Conservation (phyloP, 2,888 invertebrate species). For the Acrobasis suavella region DNA sequence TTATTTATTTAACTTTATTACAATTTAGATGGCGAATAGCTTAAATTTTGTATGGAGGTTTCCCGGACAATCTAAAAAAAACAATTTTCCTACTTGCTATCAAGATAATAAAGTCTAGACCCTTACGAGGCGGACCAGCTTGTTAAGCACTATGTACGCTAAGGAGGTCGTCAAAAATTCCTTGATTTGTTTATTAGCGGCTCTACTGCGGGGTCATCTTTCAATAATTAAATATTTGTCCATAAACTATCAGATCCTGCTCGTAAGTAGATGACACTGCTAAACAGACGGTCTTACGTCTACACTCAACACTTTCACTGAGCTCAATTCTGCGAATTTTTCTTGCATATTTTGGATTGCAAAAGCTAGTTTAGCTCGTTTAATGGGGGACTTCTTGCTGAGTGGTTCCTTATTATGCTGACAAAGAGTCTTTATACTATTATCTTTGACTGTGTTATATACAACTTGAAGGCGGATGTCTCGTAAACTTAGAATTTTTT, state of each 20-base stretch:
- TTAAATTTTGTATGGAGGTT: too few relatives aligned
- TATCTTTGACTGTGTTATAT: neutral
- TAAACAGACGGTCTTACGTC: constrained; percentile 3
- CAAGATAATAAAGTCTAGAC: too few relatives aligned
- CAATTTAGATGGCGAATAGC: too few relatives aligned
- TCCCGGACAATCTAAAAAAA: too few relatives aligned
- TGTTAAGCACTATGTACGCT: too few relatives aligned
- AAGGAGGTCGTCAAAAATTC: too few relatives aligned
- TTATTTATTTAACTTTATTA: too few relatives aligned
- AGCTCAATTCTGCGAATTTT: neutral
- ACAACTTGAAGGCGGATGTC: too few relatives aligned
- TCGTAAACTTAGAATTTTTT: too few relatives aligned
- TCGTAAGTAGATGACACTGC: neutral
- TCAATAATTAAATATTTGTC: neutral
- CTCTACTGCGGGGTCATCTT: neutral
- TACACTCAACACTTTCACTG: constrained; percentile 1
- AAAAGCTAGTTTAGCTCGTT: constrained; percentile 4
- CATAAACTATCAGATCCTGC: neutral
- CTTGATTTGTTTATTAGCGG: neutral
- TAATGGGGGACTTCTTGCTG: neutral
- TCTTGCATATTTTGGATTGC: constrained; percentile 5
- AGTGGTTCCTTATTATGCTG: neutral
- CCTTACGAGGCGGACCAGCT: too few relatives aligned
- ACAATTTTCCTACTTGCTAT: too few relatives aligned
- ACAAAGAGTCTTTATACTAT: neutral